Base-by-base conservation (phyloP, 2,888 invertebrate species). In the Hedychridium roseum region DNA sequence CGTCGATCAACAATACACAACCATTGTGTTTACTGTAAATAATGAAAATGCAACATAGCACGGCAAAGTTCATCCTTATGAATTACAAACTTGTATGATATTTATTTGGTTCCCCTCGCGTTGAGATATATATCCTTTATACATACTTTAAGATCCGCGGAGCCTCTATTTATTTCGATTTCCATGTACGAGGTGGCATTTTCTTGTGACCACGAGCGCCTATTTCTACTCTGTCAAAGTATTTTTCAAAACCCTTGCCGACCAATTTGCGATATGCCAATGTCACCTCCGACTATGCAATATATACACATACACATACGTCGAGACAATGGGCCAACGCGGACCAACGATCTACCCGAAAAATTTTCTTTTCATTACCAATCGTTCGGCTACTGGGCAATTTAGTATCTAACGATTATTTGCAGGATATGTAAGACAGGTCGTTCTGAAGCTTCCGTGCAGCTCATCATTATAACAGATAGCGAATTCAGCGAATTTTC, bases 11-110 rank as follows among this genome's bases (percentile, higher is more conserved):
- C 11, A 17, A 20, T 7, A 43, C 15, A 38, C 7, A 40, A 40
- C 21, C 28, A 40, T 53, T 60, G 66, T 64, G 66, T 68, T 62
- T 61, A 57, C 53, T 70, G 69, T 70, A 70, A 65, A 70, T 70
- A 69, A 53, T 57, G 46, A 52, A 43, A 49, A 55, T 54, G 46
- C 66, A 66, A 53, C 54, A 57, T 61, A 56, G 63, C 60, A 66
- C 59, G 57, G 60, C 63, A 63, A 43, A 56, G 61, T 65, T 68
- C 54, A 67, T 66, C 53, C 55, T 60, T 59, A 54, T 62, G 60
- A 63, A 55, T 54, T 39, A 32, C 23, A 18, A 57, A 55, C 42
- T 48, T 62, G 64, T 60, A 68, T 59, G 55, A 68, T 69, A 66
- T 67, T 68, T 66, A 68, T 69, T 68, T 61, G 30, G 28, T 43